Base-by-base conservation (phyloP, 2,797 vertebrate genomes). In the Eleutherodactylus coqui region DNA sequence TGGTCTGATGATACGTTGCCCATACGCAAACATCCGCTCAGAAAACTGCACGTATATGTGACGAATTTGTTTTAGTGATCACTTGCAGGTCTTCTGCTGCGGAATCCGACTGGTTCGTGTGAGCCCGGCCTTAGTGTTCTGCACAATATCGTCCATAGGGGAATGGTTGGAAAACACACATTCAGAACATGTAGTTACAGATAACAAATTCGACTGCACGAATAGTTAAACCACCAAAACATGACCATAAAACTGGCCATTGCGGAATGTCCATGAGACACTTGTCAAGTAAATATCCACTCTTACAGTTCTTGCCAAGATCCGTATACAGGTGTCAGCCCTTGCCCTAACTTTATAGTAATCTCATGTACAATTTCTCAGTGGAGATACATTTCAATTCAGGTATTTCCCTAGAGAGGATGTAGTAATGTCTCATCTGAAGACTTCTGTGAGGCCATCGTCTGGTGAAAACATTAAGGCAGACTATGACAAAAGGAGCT, bases 391-490 rank as follows among this genome's bases (percentile, higher is more conserved):
- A 75, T 43, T 83, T 83, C 51, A 58, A 45, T 41, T 13, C 38
- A 43, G 69, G 38, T 60, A 75, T 75, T 47, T 58, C 81, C 69
- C 81, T 45, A 13, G 81, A 83, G 67, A 83, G 67, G 67, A 70
- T 73, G 70, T n/a, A 21, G 69, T 58, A 73, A 83, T 73, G 67
- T 72, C 67, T 73, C 16, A 36, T 27, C 19, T 43, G 32, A 53
- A 73, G 79, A 49, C 21, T 70, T 49, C n/a, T 69, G 49, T 55
- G 67, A 73, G 49, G 53, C 17, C 34, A 43, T 27, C 24, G 2
- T 41, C 69, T 38, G 72, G 67, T 17, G 51, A 41, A 78, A 58
- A 58, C 3, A 41, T 27, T 27, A 58, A 21, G 75, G 19, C 19
- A 32, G 41, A 36, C 51, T n/a, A 78, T 60, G 53, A 78, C 53